phyloP scores from a whole-genome alignment of 2,888 invertebrate species.

The Nephrotoma guestfalica region DNA sequence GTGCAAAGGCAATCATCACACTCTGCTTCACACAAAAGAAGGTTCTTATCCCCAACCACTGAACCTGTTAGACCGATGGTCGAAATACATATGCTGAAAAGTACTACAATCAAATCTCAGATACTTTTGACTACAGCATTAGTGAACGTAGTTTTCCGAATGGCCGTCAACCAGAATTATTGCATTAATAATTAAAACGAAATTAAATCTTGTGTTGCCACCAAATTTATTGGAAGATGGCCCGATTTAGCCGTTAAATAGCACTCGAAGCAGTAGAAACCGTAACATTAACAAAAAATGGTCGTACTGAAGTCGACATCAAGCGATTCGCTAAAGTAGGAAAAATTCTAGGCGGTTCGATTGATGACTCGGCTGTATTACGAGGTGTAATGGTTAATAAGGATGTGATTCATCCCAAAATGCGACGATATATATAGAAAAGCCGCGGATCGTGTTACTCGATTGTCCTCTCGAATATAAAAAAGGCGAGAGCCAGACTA shows the following conservation, averaged over 20 bases:
- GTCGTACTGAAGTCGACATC: constrained; percentile 89
- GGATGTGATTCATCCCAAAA: constrained; percentile 96
- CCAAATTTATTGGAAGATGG: constrained; percentile 97
- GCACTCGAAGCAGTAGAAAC: constrained; percentile 91
- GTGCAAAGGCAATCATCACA: no score
- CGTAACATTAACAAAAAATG: constrained; percentile 76
- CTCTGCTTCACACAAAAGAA: no score
- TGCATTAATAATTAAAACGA: no score
- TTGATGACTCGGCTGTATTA: constrained; percentile 87
- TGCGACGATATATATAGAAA: constrained; percentile 80
- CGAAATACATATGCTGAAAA: no score
- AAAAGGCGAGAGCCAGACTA: constrained; percentile 97
- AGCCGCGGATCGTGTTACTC: constrained; percentile 85
- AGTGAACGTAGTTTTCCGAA: no score
- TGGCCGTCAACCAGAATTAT: no score
- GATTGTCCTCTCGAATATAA: constrained; percentile 98
- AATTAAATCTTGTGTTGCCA: constrained; percentile 83
- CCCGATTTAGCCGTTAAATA: constrained; percentile 86
- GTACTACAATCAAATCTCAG: no score
- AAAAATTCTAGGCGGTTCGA: constrained; percentile 86
- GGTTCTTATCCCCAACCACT: no score
- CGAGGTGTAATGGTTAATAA: constrained; percentile 97
- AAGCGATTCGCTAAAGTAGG: constrained; percentile 94
- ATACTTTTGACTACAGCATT: no score
- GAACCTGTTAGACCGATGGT: no score